Evolutionary conservation across 2,113 vertebrate species (phyloP), one percentile per base, ranked within the genome.

Genomic region (Laterallus jamaicensis): DNA sequence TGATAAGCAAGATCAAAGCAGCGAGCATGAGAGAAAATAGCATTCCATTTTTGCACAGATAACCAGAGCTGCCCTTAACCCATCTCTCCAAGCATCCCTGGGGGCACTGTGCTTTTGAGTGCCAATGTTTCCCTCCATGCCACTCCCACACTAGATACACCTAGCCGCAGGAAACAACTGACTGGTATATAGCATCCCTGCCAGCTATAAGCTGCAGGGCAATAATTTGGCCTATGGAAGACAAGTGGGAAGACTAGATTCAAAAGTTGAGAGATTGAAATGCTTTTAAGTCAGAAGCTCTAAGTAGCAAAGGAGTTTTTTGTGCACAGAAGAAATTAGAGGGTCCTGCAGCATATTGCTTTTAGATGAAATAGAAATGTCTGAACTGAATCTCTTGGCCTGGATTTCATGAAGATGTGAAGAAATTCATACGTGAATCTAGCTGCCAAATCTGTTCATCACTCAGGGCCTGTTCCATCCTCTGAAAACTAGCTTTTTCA

Each of bases 91-190:
- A 58, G 15, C 28, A 49, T 19, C 54, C 40, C 62, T 24, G 37
- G 15, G 32, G 50, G 3, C n/a, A 69, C 14, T 2, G 0, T 31
- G 59, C 15, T 70, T 35, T 47, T 35, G 10, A 39, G 49, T 6
- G 20, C 15, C 19, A 21, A 12, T 1, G 1, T 37, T 69, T 83
- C n/a, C 15, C 32, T 56, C 40, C 4, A 2, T 5, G 2, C 7
- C 29, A 0, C 15, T 69, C 35, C 13, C 0, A 1, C 12, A 6
- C n/a, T 56, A 47, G 20, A 5, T 24, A 14, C 8, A 28, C 16
- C 40, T 13, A 12, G 9, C 55, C 63, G 60, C 16, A 16, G 56
- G 63, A 58, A 22, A 39, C 15, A 49, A 35, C n/a, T 12, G 54
- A 2, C 25, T 54, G 31, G 14, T 32, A 44, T 5, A 1, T 0